Evolutionary conservation across 2,113 vertebrate species (phyloP), one percentile per base, ranked within the genome.

Genomic region (Trochalopteron elliotii): DNA sequence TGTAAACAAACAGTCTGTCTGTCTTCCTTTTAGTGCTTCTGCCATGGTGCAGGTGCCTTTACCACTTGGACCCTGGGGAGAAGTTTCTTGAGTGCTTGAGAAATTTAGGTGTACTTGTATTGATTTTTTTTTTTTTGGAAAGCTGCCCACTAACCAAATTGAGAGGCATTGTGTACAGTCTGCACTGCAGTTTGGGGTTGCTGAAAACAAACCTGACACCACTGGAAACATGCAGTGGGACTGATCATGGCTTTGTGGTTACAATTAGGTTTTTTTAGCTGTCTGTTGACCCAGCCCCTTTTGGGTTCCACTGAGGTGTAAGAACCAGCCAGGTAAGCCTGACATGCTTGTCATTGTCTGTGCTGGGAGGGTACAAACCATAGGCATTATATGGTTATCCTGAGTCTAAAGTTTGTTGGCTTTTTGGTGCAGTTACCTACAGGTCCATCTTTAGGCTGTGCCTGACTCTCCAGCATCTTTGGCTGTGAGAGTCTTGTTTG

Each of bases 51-150:
- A 33, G 82, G 40, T 33, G 2, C 50, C 71, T 89, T 63, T 75
- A 30, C 60, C 19, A 6, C 80, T 81, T 1, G 0, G 70, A 78
- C 77, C 49, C 70, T 19, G 37, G 37, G 53, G 93, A 90, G 69
- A 78, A 30, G 71, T 35, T 77, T 75, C 79, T 57, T 53, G 49
- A 92, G 91, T 87, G 83, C 93, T 71, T 75, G 83, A 94, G 70
- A 77, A 84, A 85, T 94, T 87, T 44, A 94, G 94, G 94, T 94
- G 77, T 89, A 61, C 91, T 89, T 67, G 10, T 49, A 71, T 96
- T 33, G 90, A 95, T 93, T 95, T 91, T 33, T 31, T 40, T 64
- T 89, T 95, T 63, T 61, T 90, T 92, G 88, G 85, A 78, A 64
- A 96, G 90, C 80, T 92, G 56, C 92, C 92, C 52, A 8, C 60